A percentile compares a stretch with the other conserved stretches of the same genome.
These are phyloP conservation scores for Apostichopus japonicus DNA, from an alignment of 35 echinoderm and acorn worm genomes.

Conservation along the genomic window DNA sequence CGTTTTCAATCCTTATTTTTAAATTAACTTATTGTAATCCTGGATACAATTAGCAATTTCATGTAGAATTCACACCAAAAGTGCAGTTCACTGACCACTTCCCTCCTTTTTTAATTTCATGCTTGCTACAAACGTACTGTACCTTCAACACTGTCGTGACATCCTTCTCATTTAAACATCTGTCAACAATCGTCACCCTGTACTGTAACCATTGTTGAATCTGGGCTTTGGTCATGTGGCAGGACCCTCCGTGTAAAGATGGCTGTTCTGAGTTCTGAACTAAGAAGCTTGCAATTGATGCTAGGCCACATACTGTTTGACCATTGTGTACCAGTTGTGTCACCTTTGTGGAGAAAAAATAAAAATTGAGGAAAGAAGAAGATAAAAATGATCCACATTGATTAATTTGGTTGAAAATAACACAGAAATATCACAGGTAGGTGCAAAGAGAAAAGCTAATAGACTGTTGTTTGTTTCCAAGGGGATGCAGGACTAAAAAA, in stretches of 20 bases:
- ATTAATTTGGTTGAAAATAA: neutral
- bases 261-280: conserved; percentile 45
- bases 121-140: neutral
- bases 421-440: too few relatives aligned
- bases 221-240: conserved; percentile 36
- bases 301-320: conserved; percentile 62
- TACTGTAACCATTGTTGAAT: conserved; percentile 87
- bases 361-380: neutral
- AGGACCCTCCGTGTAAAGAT: conserved; percentile 53
- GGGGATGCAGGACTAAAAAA: too few relatives aligned
- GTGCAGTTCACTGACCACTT: too few relatives aligned
- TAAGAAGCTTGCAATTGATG: conserved; percentile 70
- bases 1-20: too few relatives aligned
- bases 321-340: conserved; percentile 66
- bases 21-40: too few relatives aligned
- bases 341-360: conserved; percentile 32
- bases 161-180: conserved; percentile 82
- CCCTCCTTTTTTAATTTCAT: neutral
- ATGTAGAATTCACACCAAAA: too few relatives aligned
- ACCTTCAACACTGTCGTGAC: conserved; percentile 70
- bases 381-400: neutral
- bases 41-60: too few relatives aligned
- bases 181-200: conserved; percentile 80
- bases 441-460: too few relatives aligned
- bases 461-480: too few relatives aligned